Conservation (phyloP, 2,797 vertebrate genomes). For the Ctenosaura bakeri region DNA sequence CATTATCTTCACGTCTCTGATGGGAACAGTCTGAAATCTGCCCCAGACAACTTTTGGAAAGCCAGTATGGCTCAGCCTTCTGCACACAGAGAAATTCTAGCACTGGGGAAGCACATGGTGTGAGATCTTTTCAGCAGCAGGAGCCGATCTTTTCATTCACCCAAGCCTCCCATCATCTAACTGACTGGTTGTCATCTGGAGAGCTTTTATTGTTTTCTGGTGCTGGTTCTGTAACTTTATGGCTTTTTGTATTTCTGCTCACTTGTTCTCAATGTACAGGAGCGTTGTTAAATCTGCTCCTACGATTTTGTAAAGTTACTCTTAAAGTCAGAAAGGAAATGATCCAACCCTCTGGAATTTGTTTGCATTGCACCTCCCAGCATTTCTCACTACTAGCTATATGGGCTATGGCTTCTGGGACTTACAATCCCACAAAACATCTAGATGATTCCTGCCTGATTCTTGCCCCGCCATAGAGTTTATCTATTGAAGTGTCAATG, state of each 20-base stretch:
- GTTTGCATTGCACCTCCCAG: too few species aligned
- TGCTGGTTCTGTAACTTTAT: background rate
- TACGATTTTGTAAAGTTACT: background rate
- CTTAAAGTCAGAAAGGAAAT: too few species aligned
- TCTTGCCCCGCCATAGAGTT: too few species aligned
- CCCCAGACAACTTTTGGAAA: constrained; percentile 47
- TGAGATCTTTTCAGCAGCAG: background rate
- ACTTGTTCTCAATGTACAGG: too few species aligned
- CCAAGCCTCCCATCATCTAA: background rate
- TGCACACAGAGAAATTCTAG: background rate
- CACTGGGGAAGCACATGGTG: background rate
- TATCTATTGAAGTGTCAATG: too few species aligned
- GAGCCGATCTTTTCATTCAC: background rate
- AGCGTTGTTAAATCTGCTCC: background rate
- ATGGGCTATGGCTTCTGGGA: too few species aligned
- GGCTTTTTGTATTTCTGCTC: too few species aligned
- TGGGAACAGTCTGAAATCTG: constrained; percentile 53
- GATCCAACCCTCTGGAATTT: too few species aligned
- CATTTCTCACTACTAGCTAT: too few species aligned
- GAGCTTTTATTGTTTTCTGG: background rate
- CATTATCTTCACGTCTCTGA: constrained; percentile 50
- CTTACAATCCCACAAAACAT: too few species aligned
- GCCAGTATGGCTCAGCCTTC: background rate
- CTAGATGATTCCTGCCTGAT: too few species aligned
- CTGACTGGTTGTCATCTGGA: background rate